Evolutionary conservation across 2,113 vertebrate species (phyloP).

Genomic region (Oenanthe oenanthe): DNA sequence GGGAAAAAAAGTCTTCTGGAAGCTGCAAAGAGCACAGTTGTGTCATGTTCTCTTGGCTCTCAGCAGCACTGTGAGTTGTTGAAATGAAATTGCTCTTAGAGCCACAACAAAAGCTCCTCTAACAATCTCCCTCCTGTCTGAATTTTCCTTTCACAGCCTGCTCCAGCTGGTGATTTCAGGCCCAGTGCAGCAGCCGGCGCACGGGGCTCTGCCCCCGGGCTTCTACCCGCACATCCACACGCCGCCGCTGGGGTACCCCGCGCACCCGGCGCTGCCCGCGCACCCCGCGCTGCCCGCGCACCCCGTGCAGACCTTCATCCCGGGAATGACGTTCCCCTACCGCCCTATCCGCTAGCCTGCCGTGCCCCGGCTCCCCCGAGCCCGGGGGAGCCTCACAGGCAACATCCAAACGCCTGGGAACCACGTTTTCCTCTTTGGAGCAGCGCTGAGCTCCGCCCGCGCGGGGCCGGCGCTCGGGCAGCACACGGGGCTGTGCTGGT

Average conservation of each 20-base stretch:
- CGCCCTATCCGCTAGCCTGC: conserved; percentile 84
- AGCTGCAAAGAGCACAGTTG: not conserved
- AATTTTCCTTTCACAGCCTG: conserved; percentile 79
- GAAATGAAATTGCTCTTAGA: not conserved
- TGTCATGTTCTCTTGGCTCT: not conserved
- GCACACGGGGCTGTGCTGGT: fast-evolving
- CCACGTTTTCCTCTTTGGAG: not conserved
- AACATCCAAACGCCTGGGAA: not conserved
- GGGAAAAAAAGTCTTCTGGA: not conserved
- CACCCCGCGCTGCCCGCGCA: conserved; percentile 81
- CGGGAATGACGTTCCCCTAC: conserved; percentile 87
- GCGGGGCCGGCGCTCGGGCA: fast-evolving
- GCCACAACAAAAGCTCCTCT: not conserved
- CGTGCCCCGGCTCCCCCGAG: not conserved
- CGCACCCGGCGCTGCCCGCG: conserved; percentile 62
- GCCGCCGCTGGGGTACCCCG: conserved; percentile 84
- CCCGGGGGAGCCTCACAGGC: not conserved
- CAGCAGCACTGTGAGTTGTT: too few relatives aligned
- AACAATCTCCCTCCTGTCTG: not conserved
- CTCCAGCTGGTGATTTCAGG: conserved; percentile 96
- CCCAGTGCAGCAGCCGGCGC: conserved; percentile 84
- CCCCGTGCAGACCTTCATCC: conserved; percentile 79
- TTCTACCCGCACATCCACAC: conserved; percentile 94
- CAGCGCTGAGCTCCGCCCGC: not conserved
- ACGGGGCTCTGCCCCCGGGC: conserved; percentile 76